These are phyloP conservation scores for Idaea dimidiata DNA, from an alignment of 2,888 invertebrate genomes.

Conservation along the genomic window DNA sequence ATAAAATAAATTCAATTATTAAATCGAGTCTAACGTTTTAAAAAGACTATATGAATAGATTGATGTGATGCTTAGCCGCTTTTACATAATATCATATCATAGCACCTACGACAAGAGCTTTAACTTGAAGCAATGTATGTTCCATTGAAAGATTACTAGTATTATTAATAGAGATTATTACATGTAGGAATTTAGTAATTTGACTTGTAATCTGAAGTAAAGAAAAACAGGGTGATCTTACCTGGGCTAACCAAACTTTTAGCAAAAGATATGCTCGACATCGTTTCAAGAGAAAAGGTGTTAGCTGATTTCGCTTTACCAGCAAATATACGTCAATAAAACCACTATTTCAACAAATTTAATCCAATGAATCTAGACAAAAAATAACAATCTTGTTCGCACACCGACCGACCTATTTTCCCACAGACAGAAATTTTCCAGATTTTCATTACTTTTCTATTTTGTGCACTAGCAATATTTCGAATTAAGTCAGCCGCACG, in stretches of 20 bases:
- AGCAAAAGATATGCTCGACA: constrained; percentile 72
- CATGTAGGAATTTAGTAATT: neutral
- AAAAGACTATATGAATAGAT: neutral
- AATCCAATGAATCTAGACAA: neutral
- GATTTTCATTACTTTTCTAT: neutral
- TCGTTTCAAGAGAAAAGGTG: constrained; percentile 21
- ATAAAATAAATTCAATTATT: neutral
- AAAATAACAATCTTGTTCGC: neutral
- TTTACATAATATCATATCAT: constrained; percentile 59
- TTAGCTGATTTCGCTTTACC: neutral
- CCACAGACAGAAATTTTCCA: too few relatives aligned
- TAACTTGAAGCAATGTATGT: neutral
- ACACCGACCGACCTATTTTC: neutral
- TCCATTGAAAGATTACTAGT: neutral
- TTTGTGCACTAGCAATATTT: neutral
- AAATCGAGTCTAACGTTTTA: neutral
- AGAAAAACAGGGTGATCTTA: constrained; percentile 31
- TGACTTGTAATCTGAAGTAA: neutral
- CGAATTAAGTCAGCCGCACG: neutral
- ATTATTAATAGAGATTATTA: too few relatives aligned
- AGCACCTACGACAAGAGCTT: neutral
- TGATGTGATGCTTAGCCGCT: constrained; percentile 11
- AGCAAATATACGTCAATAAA: neutral
- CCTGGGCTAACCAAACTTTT: constrained; percentile 78
- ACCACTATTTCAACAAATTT: neutral